Percentiles rank a stretch among this genome's conserved stretches.
These are phyloP conservation scores for Samia ricini DNA, from an alignment of 1,140 invertebrate species.

Conservation along the genomic window DNA sequence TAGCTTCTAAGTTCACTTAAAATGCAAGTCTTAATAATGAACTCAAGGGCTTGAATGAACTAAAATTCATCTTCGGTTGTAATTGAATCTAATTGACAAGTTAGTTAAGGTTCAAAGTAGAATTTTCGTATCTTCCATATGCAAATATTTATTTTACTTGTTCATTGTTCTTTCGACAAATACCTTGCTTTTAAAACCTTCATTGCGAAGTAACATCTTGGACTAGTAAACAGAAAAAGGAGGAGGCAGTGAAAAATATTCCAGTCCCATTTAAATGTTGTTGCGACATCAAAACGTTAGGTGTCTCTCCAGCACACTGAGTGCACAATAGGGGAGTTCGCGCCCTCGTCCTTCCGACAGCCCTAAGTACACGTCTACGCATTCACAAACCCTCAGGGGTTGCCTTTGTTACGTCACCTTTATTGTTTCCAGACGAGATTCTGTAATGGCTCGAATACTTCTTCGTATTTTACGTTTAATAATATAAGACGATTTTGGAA, in stretches of 20 bases:
- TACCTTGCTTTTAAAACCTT: not conserved
- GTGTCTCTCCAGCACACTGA: not conserved
- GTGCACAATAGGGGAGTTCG: slow-evolving; percentile 1
- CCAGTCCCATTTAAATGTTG: not conserved
- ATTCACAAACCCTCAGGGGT: slow-evolving; percentile 11
- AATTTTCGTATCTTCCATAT: too few species aligned
- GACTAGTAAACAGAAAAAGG: not conserved
- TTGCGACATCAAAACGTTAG: not conserved
- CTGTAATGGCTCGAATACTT: slow-evolving; percentile 1
- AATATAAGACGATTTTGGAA: too few species aligned
- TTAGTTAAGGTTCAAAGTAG: too few species aligned
- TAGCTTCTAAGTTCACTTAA: too few species aligned
- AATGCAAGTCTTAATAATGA: too few species aligned
- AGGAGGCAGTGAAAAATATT: not conserved
- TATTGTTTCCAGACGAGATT: slow-evolving; percentile 15
- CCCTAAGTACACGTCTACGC: slow-evolving; percentile 4
- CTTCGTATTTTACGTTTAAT: too few species aligned
- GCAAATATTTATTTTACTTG: too few species aligned
- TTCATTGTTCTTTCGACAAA: not conserved
- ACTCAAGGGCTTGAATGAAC: too few species aligned
- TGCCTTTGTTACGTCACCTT: slow-evolving; percentile 11
- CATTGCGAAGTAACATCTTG: not conserved
- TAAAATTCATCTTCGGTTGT: too few species aligned
- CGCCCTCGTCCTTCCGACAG: not conserved
- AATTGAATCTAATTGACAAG: too few species aligned